Conservation (phyloP, 2,113 vertebrate genomes). For the Ctenomys sociabilis region DNA sequence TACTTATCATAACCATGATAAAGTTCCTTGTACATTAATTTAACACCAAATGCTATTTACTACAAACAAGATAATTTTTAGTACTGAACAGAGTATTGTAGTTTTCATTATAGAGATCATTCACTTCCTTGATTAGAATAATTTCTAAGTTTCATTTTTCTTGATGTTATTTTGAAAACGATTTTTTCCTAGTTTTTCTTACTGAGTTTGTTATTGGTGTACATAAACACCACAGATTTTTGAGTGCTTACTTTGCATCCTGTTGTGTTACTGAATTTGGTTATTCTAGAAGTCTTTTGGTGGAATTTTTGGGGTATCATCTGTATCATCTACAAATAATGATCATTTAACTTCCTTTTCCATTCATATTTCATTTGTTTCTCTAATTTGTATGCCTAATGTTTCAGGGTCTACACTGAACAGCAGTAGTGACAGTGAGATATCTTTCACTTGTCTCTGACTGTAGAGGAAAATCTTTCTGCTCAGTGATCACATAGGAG, state of each 20-base stretch:
- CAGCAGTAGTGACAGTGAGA: not conserved
- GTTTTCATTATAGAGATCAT: not conserved
- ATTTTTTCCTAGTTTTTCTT: not conserved
- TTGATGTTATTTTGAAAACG: not conserved
- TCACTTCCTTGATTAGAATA: not conserved
- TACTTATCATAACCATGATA: constrained; percentile 31
- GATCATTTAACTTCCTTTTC: not conserved
- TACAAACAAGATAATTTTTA: not conserved
- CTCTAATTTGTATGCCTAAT: not conserved
- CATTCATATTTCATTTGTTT: not conserved
- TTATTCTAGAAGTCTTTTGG: not conserved
- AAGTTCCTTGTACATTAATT: constrained; percentile 13
- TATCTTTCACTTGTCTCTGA: not conserved
- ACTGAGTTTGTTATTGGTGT: not conserved
- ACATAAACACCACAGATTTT: not conserved
- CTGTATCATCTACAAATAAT: not conserved
- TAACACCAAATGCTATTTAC: constrained; percentile 47
- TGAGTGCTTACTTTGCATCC: not conserved
- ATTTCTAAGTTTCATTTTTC: not conserved
- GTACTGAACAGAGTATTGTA: not conserved
- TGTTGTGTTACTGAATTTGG: not conserved
- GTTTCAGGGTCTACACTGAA: not conserved
- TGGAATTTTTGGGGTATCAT: not conserved
- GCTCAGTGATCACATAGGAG: not conserved
- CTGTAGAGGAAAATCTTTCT: not conserved